These are phyloP conservation scores for Artibeus lituratus DNA, from an alignment of 2,797 vertebrate genomes.

Conservation along the genomic window DNA sequence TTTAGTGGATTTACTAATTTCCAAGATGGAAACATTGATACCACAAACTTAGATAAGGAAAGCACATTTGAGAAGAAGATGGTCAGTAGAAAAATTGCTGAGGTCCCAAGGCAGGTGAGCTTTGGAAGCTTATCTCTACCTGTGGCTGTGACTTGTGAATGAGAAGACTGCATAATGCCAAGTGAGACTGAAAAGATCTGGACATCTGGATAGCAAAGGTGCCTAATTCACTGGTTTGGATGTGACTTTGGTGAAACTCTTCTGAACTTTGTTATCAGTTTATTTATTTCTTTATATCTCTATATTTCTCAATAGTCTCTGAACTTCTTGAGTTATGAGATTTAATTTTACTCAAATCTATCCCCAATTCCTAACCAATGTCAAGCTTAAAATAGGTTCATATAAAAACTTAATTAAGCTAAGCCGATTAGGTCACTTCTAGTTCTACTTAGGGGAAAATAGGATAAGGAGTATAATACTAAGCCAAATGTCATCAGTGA, in stretches of 20 bases:
- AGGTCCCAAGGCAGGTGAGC: accelerated
- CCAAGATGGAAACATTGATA: neutral
- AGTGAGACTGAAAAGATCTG: accelerated
- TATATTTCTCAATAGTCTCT: neutral
- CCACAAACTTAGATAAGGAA: too few species aligned
- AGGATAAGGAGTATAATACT: neutral
- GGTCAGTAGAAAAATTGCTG: accelerated
- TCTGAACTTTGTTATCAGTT: neutral
- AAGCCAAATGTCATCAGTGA: neutral
- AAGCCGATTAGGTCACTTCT: neutral
- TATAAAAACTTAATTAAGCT: neutral
- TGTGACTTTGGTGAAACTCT: neutral
- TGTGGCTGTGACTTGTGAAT: neutral
- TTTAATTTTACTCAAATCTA: neutral
- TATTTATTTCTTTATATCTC: neutral
- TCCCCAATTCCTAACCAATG: neutral
- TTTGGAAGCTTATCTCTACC: neutral
- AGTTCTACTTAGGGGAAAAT: neutral
- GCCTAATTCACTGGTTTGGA: neutral
- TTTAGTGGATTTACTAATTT: neutral
- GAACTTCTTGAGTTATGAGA: neutral
- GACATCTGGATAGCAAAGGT: accelerated
- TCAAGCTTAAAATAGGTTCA: neutral
- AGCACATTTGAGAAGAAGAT: too few species aligned
- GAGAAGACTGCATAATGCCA: accelerated